These are phyloP conservation scores for Molossus molossus DNA, from an alignment of 2,797 vertebrate species.

Conservation along the genomic window DNA sequence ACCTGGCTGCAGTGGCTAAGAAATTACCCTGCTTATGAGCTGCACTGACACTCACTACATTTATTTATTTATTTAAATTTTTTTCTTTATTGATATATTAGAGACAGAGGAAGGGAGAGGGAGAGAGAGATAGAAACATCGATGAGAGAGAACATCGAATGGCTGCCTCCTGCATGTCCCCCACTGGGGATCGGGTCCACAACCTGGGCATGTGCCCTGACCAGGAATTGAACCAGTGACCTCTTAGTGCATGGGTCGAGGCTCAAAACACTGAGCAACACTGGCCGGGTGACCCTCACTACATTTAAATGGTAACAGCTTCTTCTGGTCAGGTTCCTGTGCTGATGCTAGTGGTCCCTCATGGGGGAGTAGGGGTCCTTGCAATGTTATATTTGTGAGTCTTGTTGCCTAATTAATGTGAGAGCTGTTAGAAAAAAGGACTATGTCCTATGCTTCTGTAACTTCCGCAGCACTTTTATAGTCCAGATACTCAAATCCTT, in stretches of 20 bases:
- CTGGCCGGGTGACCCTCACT: no score
- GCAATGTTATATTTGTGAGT: not conserved
- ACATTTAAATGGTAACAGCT: not conserved
- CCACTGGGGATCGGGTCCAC: no score
- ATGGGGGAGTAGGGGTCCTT: not conserved
- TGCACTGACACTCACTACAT: not conserved
- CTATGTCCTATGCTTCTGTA: not conserved
- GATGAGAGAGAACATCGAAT: no score
- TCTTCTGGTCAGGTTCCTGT: not conserved
- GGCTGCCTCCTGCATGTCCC: no score
- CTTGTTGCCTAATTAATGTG: not conserved
- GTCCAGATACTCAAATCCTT: not conserved
- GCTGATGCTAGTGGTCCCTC: not conserved
- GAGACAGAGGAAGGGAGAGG: no score
- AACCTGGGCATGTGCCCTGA: no score
- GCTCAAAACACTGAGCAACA: no score
- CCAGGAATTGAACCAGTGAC: no score
- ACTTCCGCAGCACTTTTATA: not conserved
- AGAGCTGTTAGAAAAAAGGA: not conserved
- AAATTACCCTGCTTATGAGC: not conserved
- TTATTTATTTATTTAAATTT: no score
- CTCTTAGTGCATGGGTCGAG: no score
- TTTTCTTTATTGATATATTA: no score
- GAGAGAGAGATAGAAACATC: no score
- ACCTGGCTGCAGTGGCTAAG: not conserved